Evolutionary conservation across 2,797 vertebrate species (phyloP), one percentile per base, ranked within the genome.

Genomic region (Muscicapa comitata): DNA sequence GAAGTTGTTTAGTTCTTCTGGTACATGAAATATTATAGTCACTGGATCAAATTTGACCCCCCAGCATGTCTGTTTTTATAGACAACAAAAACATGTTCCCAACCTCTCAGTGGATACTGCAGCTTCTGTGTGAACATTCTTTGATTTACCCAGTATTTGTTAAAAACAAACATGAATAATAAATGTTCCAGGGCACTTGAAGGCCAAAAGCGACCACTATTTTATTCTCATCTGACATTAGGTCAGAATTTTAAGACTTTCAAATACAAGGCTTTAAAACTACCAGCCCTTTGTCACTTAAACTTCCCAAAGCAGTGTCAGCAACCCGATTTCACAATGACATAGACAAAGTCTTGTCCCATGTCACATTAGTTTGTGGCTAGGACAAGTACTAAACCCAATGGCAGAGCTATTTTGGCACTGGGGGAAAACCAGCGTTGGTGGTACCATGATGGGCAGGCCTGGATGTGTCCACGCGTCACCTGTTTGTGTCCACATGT

Each of bases 1-100:
- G 97, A 97, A 97, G 97, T 95, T 92, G 80, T 96, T 96, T 93
- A 73, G 63, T 95, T 90, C 47, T 96, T 93, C 86, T 94, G 53
- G 79, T 94, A 94, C 59, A 71, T 80, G 77, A 80, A 96, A 82
- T 94, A 55, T 91, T 95, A 77, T 66, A 96, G 65, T 63, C 79
- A 53, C 47, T 74, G 87, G 87, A 91, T 96, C 81, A 94, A 23
- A 86, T 94, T 65, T 3, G 1, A 83, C 78, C 68, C 94, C 85
- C 51, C 75, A 90, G 81, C 76, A 61, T 47, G 68, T 76, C 67
- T 92, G 68, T 86, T 87, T 94, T 83, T 72, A 54, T 9, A 88
- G 78, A 65, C 78, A 90, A 58, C 59, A 83, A 87, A 92, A 94
- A 62, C 50, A 38, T 7, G 13, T 82, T 91, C 43, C 59, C 2